phyloP scores from a whole-genome alignment of 2,113 vertebrate genomes.

The Hemichromis elongatus region DNA sequence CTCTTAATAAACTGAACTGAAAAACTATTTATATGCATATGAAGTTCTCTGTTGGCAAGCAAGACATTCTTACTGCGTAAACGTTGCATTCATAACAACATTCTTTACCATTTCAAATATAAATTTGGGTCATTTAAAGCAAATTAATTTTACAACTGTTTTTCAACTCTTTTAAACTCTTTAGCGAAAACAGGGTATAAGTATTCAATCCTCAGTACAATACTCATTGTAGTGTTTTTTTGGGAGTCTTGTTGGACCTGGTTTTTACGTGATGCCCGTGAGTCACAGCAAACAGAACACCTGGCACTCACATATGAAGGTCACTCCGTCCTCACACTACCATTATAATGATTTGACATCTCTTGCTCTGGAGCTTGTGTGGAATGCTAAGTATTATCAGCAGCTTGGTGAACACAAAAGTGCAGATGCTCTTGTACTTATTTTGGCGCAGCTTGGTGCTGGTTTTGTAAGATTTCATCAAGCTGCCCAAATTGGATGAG shows the following conservation, averaged over 20 bases:
- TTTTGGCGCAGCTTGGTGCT: not conserved
- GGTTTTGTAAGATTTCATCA: constrained; percentile 6
- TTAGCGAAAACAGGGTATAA: not conserved
- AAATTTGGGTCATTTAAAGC: not conserved
- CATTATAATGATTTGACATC: not conserved
- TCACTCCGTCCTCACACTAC: not conserved
- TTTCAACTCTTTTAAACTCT: not conserved
- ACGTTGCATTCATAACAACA: not conserved
- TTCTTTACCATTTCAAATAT: not conserved
- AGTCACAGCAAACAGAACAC: not conserved
- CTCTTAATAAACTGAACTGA: not conserved
- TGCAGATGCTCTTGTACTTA: not conserved
- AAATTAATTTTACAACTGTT: too few species aligned
- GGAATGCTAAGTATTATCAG: not conserved
- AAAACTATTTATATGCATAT: not conserved
- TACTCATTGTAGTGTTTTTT: not conserved
- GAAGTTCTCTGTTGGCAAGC: not conserved
- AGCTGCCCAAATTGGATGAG: not conserved
- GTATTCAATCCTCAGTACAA: not conserved
- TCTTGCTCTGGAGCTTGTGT: not conserved
- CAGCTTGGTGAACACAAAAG: not conserved
- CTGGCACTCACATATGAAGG: not conserved
- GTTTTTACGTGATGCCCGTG: not conserved
- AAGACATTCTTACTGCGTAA: not conserved
- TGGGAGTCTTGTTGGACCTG: not conserved